Evolutionary conservation across 2,113 vertebrate genomes (phyloP).

Genomic region (Takifugu bimaculatus): DNA sequence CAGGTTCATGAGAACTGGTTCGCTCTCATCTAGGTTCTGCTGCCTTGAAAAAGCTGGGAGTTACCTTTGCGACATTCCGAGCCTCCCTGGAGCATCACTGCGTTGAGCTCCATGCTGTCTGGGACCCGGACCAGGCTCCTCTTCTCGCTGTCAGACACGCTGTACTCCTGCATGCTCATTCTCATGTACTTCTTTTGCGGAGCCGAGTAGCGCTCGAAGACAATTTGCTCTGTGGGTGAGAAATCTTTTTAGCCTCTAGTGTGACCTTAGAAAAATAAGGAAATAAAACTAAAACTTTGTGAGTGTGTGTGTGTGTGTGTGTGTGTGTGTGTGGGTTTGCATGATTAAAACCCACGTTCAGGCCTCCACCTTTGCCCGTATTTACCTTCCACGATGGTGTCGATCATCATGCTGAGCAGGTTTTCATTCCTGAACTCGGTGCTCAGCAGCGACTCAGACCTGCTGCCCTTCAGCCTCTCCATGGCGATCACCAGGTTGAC

Average conservation of each 20-base stretch:
- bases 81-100: constrained; percentile 62
- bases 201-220: neutral
- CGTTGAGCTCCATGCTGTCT: constrained; percentile 59
- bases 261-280: no score
- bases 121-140: constrained; percentile 34
- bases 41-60: neutral
- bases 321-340: no score
- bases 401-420: constrained; percentile 59
- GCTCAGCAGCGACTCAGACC: neutral
- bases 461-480: constrained; percentile 43
- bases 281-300: no score
- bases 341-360: no score
- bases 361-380: no score
- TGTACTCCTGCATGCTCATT: constrained; percentile 8
- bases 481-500: constrained; percentile 61
- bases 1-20: neutral
- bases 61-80: constrained; percentile 49
- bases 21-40: neutral
- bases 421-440: constrained; percentile 52
- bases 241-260: no score
- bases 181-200: constrained; percentile 14
- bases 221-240: constrained; percentile 31
- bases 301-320: no score
- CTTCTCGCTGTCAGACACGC: constrained; percentile 50
- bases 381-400: constrained; percentile 62